A percentile compares a stretch with the other conserved stretches of the same genome.
phyloP scores from a whole-genome alignment of 2,888 invertebrate species.

The Caenorhabditis uteleia region DNA sequence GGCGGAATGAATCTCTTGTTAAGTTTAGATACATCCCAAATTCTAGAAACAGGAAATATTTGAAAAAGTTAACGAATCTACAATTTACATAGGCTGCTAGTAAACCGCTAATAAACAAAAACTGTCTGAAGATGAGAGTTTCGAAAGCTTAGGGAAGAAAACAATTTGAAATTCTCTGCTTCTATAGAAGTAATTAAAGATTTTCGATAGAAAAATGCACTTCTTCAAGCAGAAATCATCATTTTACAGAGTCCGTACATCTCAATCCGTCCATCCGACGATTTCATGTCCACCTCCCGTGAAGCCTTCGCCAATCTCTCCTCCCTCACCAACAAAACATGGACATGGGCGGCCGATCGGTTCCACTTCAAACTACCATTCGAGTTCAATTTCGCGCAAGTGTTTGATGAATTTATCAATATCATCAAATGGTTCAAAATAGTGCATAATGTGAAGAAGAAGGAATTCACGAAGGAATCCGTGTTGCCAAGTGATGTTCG shows the following conservation, averaged over 20 bases:
- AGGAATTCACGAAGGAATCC: conserved; percentile 78
- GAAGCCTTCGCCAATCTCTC: conserved; percentile 3
- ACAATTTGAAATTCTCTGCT: background rate
- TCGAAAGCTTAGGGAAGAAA: no score
- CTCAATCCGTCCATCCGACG: conserved; percentile 6
- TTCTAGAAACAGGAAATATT: no score
- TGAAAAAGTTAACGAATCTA: no score
- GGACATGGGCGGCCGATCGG: conserved; percentile 69
- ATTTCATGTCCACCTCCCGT: conserved; percentile 11
- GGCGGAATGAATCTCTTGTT: no score
- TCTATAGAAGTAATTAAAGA: background rate
- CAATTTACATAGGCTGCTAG: no score
- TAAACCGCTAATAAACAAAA: no score
- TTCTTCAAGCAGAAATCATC: no score
- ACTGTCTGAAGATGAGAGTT: no score
- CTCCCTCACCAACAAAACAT: conserved; percentile 42
- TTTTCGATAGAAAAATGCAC: background rate
- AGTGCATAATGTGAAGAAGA: conserved; percentile 74
- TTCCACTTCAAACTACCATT: conserved; percentile 71
- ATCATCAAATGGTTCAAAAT: conserved; percentile 91
- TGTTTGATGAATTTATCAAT: conserved; percentile 76
- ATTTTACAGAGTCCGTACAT: conserved; percentile 10
- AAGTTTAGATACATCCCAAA: no score
- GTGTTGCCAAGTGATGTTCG: conserved; percentile 86
- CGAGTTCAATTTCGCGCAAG: conserved; percentile 71